Evolutionary conservation across 2,113 vertebrate species (phyloP), one percentile per base, ranked within the genome.

Genomic region (Fukomys damarensis): DNA sequence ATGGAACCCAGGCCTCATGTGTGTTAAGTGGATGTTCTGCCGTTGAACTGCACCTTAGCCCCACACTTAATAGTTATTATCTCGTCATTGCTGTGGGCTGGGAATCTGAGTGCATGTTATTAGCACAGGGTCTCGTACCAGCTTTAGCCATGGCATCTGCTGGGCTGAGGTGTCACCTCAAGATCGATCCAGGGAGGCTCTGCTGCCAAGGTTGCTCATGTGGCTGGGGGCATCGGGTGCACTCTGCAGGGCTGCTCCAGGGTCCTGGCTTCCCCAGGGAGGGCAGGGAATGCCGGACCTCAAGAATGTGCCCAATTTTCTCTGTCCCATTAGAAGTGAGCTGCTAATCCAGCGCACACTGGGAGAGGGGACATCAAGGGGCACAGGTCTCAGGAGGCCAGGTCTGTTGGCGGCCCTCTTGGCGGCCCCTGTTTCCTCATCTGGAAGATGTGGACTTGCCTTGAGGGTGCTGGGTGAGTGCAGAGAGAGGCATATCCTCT

Each of bases 111-210:
- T 6, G n/a, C 38, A 80, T 0, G n/a, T n/a, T n/a, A 17, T 20
- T 26, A 24, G 32, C 26, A 41, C 41, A 14, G 8, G 26, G n/a
- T 28, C 41, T 56, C 12, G 0, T 7, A 14, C 0, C 1, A 58
- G 22, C 58, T 65, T 16, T n/a, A 4, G 11, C 24, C 28, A 52
- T 3, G 32, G 24, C 13, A 1, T 35, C 16, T 5, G 7, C 58
- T 49, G 77, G 74, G 24, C 68, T 28, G 6, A 7, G 22, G 16
- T 49, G 24, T 24, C 32, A 6, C 38, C 38, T 0, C 0, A 35
- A 68, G 83, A 32, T 46, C 2, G 0, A 3, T 6, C 0, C 0
- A 32, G 32, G 20, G 32, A n/a, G 24, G 81, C 86, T 56, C 8
- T 35, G 66, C 24, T n/a, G 43, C 77, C 0, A 1, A 49, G 17